Evolutionary conservation across 2,888 invertebrate genomes (phyloP), one percentile per base, ranked within the genome.

Genomic region (Nomada lathburiana): DNA sequence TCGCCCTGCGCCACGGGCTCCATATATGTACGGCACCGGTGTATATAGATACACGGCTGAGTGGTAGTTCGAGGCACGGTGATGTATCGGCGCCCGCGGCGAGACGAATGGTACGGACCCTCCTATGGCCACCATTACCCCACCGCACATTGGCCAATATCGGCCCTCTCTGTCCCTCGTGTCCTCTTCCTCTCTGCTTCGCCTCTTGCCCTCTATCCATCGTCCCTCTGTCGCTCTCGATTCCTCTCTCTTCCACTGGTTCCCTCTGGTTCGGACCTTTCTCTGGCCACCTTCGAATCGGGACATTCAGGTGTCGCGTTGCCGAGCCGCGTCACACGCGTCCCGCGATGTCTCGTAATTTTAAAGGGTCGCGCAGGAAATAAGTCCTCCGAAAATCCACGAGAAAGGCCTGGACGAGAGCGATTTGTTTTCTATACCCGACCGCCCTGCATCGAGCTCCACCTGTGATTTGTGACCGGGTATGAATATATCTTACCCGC

Each of bases 81-180:
- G 92, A 92, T 92, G 92, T 93, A 93, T 93, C 90, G 92, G 91
- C 91, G 92, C 92, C 92, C 91, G 91, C 90, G 90, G 93, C 91
- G 92, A 93, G 92, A 93, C 92, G 93, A 91, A 93, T 93, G 92
- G 91, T 91, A 88, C 86, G 86, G 90, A 90, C 90, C 88, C 90
- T 91, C 89, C 89, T 90, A 91, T 90, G 89, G 90, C 89, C 89
- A 91, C 89, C 90, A 92, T 91, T 91, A 90, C 90, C 91, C 90
- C 87, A 89, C 91, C 90, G 89, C 89, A 91, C 88, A 90, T 91
- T 91, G 89, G 89, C 90, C 91, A 91, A 92, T 91, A 91, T 91
- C 87, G 87, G 60, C 60, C 63, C 80, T 78, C 83, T 83, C 78
- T 67, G 74, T 84, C 59, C 53, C 76, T 82, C 57, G 57, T 36